Evolutionary conservation across 2,797 vertebrate genomes (phyloP).

Genomic region (Carduelis carduelis): DNA sequence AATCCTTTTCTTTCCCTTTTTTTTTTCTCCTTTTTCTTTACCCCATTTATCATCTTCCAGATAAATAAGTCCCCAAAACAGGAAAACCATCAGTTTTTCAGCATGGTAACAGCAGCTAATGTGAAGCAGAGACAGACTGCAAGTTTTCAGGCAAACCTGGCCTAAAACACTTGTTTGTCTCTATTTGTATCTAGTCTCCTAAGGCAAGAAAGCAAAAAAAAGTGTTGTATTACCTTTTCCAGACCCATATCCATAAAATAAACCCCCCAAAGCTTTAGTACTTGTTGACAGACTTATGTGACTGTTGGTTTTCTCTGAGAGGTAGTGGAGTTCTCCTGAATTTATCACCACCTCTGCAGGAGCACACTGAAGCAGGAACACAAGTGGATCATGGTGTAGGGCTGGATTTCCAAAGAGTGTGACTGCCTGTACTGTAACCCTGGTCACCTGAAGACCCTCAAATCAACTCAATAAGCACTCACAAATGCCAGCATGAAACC

Average conservation of each 20-base stretch:
- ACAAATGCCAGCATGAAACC: background rate
- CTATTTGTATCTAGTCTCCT: background rate
- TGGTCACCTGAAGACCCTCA: background rate
- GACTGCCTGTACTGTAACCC: background rate
- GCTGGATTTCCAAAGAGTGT: background rate
- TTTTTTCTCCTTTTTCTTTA: background rate
- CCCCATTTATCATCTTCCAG: background rate
- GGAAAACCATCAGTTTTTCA: background rate
- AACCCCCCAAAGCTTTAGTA: background rate
- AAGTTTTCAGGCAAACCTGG: background rate
- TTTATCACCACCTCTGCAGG: background rate
- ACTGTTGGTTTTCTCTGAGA: background rate
- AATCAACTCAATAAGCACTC: background rate
- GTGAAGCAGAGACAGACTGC: background rate
- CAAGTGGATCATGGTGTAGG: background rate
- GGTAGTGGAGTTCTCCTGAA: background rate
- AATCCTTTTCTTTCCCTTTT: fast-evolving
- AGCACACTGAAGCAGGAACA: background rate
- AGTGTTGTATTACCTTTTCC: background rate
- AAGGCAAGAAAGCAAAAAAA: background rate
- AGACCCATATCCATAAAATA: background rate
- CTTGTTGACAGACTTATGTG: background rate
- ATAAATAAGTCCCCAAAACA: background rate
- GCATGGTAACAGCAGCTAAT: background rate
- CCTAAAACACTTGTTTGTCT: background rate